Evolutionary conservation across 2,888 invertebrate species (phyloP).

Genomic region (Gandaritis pyraliata): DNA sequence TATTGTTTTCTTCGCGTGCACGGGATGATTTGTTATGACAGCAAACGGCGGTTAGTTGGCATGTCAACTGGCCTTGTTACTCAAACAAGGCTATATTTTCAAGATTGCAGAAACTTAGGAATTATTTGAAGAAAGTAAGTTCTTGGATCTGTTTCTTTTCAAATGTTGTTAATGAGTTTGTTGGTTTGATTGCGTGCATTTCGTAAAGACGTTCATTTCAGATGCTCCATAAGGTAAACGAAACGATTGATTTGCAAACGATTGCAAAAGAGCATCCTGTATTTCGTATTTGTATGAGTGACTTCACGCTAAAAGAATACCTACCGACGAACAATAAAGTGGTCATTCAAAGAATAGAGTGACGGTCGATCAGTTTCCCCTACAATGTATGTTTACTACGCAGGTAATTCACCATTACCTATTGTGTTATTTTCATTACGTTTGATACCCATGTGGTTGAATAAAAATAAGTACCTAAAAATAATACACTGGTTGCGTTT

Average conservation of each 20-base stretch:
- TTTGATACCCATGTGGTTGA: constrained; percentile 5
- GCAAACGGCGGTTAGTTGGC: background rate
- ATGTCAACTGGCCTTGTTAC: background rate
- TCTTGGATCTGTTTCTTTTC: too few species aligned
- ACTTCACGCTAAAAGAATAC: constrained; percentile 74
- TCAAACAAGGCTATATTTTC: background rate
- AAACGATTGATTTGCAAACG: constrained; percentile 23
- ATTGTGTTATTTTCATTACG: constrained; percentile 16
- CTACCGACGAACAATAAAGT: constrained; percentile 44
- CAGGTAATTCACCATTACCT: constrained; percentile 17
- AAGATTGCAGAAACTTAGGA: background rate
- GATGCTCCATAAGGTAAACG: background rate
- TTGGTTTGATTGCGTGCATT: too few species aligned
- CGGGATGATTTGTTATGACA: constrained; percentile 54
- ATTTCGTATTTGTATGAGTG: constrained; percentile 64
- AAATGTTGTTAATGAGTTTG: too few species aligned
- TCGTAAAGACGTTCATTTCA: background rate
- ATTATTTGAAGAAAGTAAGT: too few species aligned
- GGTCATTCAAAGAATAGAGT: constrained; percentile 55
- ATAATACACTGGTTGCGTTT: background rate
- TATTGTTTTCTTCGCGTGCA: constrained; percentile 63
- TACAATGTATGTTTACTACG: constrained; percentile 31
- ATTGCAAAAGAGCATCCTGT: constrained; percentile 54
- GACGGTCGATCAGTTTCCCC: constrained; percentile 20
- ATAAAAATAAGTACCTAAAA: constrained; percentile 3